Evolutionary conservation across 2,113 vertebrate genomes (phyloP), one percentile per base, ranked within the genome.

Genomic region (Neolamprologus cancellatus): DNA sequence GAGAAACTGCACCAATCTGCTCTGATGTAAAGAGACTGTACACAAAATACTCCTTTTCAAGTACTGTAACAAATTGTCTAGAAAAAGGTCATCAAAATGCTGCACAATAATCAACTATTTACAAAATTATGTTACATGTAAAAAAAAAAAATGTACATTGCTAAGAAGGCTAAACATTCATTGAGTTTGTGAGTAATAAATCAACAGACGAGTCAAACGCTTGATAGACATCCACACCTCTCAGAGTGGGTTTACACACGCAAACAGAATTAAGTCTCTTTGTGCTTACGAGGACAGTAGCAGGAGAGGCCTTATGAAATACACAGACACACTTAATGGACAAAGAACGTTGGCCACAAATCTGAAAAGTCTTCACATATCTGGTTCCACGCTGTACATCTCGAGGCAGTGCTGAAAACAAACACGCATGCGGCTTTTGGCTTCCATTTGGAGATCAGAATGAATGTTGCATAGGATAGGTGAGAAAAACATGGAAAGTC

Each of bases 21-120:
- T 93, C 95, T 96, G 96, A 95, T 95, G 96, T 96, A 97, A 96
- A 96, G 95, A 96, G 97, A 97, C 97, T 96, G 96, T 98, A 98
- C 98, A 98, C 96, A 98, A 98, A 98, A 99, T 98, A 98, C 95
- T 94, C 88, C 95, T 92, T 96, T 98, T 97, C 97, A 98, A 98
- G 96, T 97, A 96, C 95, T 96, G 97, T 98, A 97, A 97, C 97
- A 99, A 99, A 99, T 97, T 95, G 93, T 94, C 97, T 98, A 98
- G 96, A 99, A 98, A 96, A 90, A 97, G 97, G 97, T 97, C 96
- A 97, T 97, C 96, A 98, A 99, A 98, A 98, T 96, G 96, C 96
- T 97, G 97, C 96, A 95, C 96, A 97, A 96, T 97, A 96, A 96
- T 97, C 95, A 95, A 95, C 95, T 98, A 98, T 99, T 97, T 99